Percentiles rank a stretch among this genome's conserved stretches.
These are phyloP conservation scores for Chrysogorgia sp. DNA, from an alignment of 92 coral and sea anemone genomes.

Conservation along the genomic window DNA sequence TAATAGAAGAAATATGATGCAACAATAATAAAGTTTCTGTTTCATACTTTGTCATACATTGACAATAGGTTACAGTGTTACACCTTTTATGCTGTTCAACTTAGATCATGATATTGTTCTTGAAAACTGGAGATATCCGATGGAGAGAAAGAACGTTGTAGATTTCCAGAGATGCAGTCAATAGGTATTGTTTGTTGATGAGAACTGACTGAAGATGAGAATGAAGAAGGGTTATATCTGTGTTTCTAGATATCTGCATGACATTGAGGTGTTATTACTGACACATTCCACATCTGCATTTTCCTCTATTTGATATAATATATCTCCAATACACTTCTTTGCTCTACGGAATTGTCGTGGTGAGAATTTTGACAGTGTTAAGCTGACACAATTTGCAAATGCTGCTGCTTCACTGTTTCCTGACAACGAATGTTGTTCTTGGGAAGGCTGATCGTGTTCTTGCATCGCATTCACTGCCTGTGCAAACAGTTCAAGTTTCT, in stretches of 20 bases:
- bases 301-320: constrained; percentile 38
- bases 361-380: constrained; percentile 39
- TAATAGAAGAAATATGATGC: no score
- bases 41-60: no score
- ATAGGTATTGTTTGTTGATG: no score
- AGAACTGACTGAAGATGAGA: no score
- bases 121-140: no score
- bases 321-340: constrained; percentile 52
- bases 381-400: constrained; percentile 44
- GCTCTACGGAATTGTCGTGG: constrained; percentile 32
- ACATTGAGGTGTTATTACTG: background rate
- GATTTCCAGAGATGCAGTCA: no score
- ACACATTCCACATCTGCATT: background rate
- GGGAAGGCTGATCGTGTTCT: constrained; percentile 21
- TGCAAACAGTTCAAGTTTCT: constrained; percentile 61
- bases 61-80: no score
- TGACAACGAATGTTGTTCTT: background rate
- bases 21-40: no score
- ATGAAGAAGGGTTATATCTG: no score
- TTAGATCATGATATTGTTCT: no score
- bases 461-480: constrained; percentile 56
- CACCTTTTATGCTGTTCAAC: no score
- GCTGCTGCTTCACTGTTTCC: constrained; percentile 34
- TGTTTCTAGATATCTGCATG: background rate
- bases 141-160: no score